Evolutionary conservation across 1,140 invertebrate genomes (phyloP).

Genomic region (Nilaparvata lugens): DNA sequence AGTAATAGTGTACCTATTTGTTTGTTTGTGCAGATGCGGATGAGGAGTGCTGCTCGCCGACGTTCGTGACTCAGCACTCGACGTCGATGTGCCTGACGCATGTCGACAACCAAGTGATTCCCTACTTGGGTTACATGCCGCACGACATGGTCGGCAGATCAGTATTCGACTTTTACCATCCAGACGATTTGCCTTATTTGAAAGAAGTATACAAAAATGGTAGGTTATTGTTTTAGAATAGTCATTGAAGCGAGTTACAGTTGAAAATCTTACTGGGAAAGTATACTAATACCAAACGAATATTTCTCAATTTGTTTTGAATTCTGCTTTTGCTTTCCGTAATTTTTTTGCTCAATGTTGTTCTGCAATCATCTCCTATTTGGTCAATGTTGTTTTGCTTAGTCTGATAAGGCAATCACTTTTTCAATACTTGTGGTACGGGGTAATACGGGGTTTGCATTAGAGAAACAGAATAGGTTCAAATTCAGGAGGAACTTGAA

Average conservation of each 20-base stretch:
- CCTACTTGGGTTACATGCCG: slow-evolving; percentile 76
- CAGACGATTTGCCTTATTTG: slow-evolving; percentile 67
- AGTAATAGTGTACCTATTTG: no score
- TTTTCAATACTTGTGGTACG: no score
- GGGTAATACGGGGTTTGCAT: no score
- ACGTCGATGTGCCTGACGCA: slow-evolving; percentile 62
- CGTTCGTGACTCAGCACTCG: slow-evolving; percentile 69
- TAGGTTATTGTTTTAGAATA: slow-evolving; percentile 33
- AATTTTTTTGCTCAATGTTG: no score
- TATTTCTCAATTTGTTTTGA: not conserved
- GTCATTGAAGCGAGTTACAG: not conserved
- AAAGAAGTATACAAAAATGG: slow-evolving; percentile 77
- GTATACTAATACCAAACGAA: not conserved
- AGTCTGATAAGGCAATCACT: no score
- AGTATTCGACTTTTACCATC: slow-evolving; percentile 80
- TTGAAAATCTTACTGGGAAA: not conserved
- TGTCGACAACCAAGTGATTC: slow-evolving; percentile 66
- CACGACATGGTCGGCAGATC: slow-evolving; percentile 77
- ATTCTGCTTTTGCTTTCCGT: not conserved
- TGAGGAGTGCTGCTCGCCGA: slow-evolving; percentile 43
- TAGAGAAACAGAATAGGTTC: no score
- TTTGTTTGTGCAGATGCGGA: slow-evolving; percentile 43
- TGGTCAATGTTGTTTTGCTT: no score
- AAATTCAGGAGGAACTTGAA: no score
- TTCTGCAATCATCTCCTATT: no score